Base-by-base conservation (phyloP, 2,797 vertebrate species). In the Macrochelys suwanniensis region DNA sequence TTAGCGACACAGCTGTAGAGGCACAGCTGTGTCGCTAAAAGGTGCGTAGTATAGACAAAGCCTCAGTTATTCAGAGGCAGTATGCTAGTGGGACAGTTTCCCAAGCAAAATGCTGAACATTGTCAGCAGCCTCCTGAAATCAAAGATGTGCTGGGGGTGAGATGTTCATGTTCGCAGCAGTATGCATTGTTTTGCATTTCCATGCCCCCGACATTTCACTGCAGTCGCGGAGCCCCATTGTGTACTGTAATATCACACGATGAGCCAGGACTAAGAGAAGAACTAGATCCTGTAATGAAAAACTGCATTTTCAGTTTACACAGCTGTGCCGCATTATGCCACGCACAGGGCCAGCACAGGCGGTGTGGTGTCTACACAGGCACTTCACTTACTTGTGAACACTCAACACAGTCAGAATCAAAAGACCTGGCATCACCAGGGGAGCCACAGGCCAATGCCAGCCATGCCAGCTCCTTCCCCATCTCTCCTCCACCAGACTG, bases 41-140 rank as follows among this genome's bases (percentile, higher is more conserved):
- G 54, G 54, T 54, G 54, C 2, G 23, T 54, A 54, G 21, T 54
- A 23, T 54, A 54, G 53, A 9, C 53, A 54, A 54, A 54, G 53
- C 53, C 53, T 54, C 53, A 8, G 3, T 81, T 93, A 28, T 71
- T 76, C 49, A 84, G 59, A 80, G 96, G 87, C 3, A 79, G 53
- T 33, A 47, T 89, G 61, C 80, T 56, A 88, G 28, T 47, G 78
- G 84, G 87, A 87, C 92, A 47, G 17, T 61, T 93, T 89, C 56
- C 91, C 42, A 71, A 65, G 88, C 59, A 87, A 96, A 95, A 90
- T 68, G 33, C 54, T 33, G 56, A 88, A 57, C 54, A 49, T 28
- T 92, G 78, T 84, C 49, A 61, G 65, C 57, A 96, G 71, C 74
- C 80, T 76, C 45, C 47, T 89, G 91, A 91, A 78, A 94, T 86